phyloP scores from a whole-genome alignment of 2,113 vertebrate genomes.

The Rallus limicola region DNA sequence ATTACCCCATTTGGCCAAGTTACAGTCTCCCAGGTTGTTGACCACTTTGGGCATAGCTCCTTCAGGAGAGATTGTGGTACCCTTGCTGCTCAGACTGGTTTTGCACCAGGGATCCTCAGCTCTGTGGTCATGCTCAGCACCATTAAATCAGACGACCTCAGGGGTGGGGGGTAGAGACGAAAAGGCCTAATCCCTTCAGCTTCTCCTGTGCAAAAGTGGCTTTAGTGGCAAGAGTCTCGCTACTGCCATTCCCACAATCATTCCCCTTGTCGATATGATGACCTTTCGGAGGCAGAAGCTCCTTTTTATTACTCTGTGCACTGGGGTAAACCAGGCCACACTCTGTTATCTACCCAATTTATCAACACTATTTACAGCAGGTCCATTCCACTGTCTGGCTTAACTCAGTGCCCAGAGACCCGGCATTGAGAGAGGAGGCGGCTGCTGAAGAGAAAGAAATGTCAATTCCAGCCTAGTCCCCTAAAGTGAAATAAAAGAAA shows the following conservation, averaged over 20 bases:
- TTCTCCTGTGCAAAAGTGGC: not conserved
- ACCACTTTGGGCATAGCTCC: not conserved
- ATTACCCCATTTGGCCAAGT: fast-evolving
- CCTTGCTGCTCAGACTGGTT: not conserved
- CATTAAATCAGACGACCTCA: not conserved
- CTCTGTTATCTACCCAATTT: conserved; percentile 75
- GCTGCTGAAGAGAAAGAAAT: conserved; percentile 61
- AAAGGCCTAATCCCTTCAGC: not conserved
- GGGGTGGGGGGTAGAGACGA: not conserved
- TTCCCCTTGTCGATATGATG: conserved; percentile 58
- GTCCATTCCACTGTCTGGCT: conserved; percentile 67
- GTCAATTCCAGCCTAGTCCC: conserved; percentile 66
- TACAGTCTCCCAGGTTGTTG: not conserved
- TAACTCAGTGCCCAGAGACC: conserved; percentile 70
- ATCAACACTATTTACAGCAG: conserved; percentile 72
- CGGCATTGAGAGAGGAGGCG: conserved; percentile 14
- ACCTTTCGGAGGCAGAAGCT: conserved; percentile 67
- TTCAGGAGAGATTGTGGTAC: not conserved
- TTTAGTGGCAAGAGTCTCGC: not conserved
- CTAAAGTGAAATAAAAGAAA: conserved; percentile 70
- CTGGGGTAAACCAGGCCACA: conserved; percentile 62
- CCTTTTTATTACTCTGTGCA: conserved; percentile 65
- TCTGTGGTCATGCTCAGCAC: not conserved
- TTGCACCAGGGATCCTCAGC: not conserved
- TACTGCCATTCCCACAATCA: not conserved